Base-by-base conservation (phyloP, 1,140 invertebrate genomes). In the Zophobas atratus region DNA sequence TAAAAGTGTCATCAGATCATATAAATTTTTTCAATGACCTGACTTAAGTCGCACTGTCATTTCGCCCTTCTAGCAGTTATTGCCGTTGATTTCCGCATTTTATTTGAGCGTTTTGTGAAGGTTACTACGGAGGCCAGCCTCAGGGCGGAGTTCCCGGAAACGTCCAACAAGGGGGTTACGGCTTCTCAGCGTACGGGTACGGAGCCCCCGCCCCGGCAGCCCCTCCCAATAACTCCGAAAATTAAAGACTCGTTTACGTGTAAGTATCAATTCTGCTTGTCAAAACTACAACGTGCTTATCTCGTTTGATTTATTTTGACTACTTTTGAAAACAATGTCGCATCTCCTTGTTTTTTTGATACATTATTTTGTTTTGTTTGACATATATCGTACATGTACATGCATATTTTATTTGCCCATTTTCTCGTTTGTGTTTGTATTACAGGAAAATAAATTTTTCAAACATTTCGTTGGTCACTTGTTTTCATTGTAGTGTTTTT, bases 121-220 rank as follows among this genome's bases (percentile, higher is more conserved):
- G 82, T 53, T 85, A 85, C 77, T 85, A 85, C 76, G 84, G 83
- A 32, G 83, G 76, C n/a, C 84, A 85, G 75, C 72, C 80, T 1
- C 83, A 83, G 75, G 79, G 79, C 39, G 75, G 79, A n/a, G 81
- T 83, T 6, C 77, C 82, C 2, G 81, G 81, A 33, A 81, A 74
- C 48, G 79, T 81, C 8, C 82, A 82, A 2, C 84, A 84, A 80
- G 81, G 82, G 43, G 82, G 83, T 6, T 85, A 85, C 49, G 82
- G 82, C 43, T 85, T 83, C 74, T 81, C 84, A 6, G 76, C 77
- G 48, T 85, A 85, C 75, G 82, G 82, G 33, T 85, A 85, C 60
- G 84, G 83, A 48, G 80, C 77, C 33, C 80, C 83, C 41, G 70
- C 63, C 33, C 76, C 77, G 4, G 77, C 75, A 41, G 75, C 75